Evolutionary conservation across 2,113 vertebrate genomes (phyloP).

Genomic region (Polypterus bichir): DNA sequence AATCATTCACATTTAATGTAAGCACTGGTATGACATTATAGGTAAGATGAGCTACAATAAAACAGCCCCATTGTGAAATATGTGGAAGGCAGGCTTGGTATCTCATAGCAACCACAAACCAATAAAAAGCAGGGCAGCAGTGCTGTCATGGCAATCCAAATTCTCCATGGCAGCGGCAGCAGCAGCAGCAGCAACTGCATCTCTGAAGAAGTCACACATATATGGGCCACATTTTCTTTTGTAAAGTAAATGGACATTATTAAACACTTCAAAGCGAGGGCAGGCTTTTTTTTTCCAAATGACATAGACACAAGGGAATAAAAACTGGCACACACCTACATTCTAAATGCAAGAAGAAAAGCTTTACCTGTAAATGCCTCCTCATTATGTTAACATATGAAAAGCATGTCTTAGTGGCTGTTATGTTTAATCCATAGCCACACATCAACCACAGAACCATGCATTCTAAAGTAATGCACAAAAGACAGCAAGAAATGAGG

Average conservation of each 20-base stretch:
- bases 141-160: slow-evolving; percentile 64
- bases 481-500: no score
- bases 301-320: no score
- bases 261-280: no score
- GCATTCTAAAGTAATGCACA: no score
- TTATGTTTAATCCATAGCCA: no score
- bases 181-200: slow-evolving; percentile 9
- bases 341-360: no score
- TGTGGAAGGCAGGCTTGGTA: slow-evolving; percentile 41
- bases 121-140: slow-evolving; percentile 47
- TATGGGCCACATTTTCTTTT: slow-evolving; percentile 17
- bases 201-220: slow-evolving; percentile 5
- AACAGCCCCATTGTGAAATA: slow-evolving; percentile 29
- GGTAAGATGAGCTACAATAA: slow-evolving; percentile 20
- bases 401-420: no score
- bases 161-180: slow-evolving; percentile 39
- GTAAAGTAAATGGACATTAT: neutral
- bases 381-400: no score
- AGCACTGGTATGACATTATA: slow-evolving; percentile 11
- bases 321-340: no score
- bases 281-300: no score
- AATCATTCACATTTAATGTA: slow-evolving; percentile 5
- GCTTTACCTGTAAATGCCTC: no score
- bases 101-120: slow-evolving; percentile 72
- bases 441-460: no score